Evolutionary conservation across 1,140 invertebrate genomes (phyloP).

Genomic region (Lutraria rhynchaena): DNA sequence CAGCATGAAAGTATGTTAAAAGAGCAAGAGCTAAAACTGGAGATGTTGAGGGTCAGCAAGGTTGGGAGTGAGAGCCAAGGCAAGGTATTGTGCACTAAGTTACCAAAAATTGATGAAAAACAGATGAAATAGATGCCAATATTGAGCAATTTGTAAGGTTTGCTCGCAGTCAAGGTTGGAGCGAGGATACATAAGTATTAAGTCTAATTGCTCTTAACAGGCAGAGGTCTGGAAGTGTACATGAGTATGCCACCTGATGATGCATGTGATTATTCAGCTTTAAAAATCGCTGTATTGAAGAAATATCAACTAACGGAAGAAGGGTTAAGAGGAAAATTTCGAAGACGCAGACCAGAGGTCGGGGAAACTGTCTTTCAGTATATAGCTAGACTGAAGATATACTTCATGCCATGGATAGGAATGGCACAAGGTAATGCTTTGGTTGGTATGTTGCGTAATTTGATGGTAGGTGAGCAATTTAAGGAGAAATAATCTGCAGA

Average conservation of each 20-base stretch:
- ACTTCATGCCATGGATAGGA: slow-evolving; percentile 23
- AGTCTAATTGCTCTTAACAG: slow-evolving; percentile 58
- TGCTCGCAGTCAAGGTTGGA: slow-evolving; percentile 46
- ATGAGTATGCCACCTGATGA: slow-evolving; percentile 42
- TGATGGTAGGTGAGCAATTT: slow-evolving; percentile 34
- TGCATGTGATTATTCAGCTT: slow-evolving; percentile 53
- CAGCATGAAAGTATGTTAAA: neutral
- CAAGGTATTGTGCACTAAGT: neutral
- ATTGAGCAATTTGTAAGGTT: slow-evolving; percentile 55
- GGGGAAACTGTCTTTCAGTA: slow-evolving; percentile 58
- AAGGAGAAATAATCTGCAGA: too few species aligned
- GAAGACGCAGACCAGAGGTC: slow-evolving; percentile 41
- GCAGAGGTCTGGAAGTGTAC: slow-evolving; percentile 64
- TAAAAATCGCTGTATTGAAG: slow-evolving; percentile 63
- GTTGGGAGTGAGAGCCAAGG: neutral
- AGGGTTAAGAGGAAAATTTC: slow-evolving; percentile 57
- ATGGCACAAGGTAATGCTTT: neutral
- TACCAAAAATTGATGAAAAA: slow-evolving; percentile 60
- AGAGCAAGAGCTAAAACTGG: too few species aligned
- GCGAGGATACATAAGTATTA: slow-evolving; percentile 34
- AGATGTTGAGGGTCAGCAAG: neutral
- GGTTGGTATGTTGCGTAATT: slow-evolving; percentile 7
- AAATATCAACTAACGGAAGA: slow-evolving; percentile 63
- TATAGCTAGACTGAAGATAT: slow-evolving; percentile 9
- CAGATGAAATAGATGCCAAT: slow-evolving; percentile 61